Evolutionary conservation across 2,113 vertebrate genomes (phyloP).

Genomic region (Tenebrosternarchus preto): DNA sequence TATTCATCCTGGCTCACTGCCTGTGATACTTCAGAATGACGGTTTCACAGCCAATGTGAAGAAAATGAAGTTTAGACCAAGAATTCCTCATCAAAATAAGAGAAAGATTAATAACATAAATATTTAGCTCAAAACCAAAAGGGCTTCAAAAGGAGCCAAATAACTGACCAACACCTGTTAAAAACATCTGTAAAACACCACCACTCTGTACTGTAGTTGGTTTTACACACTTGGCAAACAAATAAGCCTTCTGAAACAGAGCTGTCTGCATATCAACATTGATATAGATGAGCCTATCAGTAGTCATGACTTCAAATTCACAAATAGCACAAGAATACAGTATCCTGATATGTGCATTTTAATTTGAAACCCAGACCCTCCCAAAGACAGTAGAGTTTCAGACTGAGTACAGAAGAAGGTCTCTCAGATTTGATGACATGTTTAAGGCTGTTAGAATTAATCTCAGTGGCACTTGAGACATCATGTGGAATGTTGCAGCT

Average conservation of each 20-base stretch:
- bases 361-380: constrained; percentile 1
- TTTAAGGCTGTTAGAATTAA: constrained; percentile 2
- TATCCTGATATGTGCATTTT: constrained; percentile 23
- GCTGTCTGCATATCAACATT: constrained; percentile 21
- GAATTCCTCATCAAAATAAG: no score
- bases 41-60: no score
- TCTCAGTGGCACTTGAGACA: constrained; percentile 17
- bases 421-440: background rate
- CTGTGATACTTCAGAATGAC: no score
- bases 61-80: no score
- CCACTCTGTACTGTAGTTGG: no score
- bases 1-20: no score
- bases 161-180: no score
- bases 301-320: constrained; percentile 1
- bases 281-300: constrained; percentile 36
- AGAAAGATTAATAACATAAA: no score
- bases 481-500: constrained; percentile 34
- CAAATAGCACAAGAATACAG: background rate
- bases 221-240: background rate
- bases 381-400: background rate
- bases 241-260: constrained; percentile 15
- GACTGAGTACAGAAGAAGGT: constrained; percentile 11
- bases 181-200: no score
- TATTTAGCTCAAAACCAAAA: no score
- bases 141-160: no score